Evolutionary conservation across 2,797 vertebrate genomes (phyloP), one percentile per base, ranked within the genome.

Genomic region (Phataginus tetradactyla): DNA sequence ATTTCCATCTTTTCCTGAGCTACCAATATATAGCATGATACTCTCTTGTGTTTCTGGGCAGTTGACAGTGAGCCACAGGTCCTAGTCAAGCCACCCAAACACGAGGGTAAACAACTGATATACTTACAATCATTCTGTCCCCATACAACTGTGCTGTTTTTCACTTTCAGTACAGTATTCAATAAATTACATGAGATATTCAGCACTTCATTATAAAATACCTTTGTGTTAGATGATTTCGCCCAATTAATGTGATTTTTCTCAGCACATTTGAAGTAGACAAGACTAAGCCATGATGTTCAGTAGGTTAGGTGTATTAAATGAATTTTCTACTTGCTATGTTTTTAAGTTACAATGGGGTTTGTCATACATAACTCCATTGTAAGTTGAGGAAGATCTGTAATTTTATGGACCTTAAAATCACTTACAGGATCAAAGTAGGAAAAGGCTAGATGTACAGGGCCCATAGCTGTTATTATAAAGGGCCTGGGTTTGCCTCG

Each of bases 391-490:
- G 49, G 74, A 77, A 77, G 11, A 20, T 53, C 74, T 77, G 11
- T 88, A 64, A 45, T 90, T 92, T 95, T 79, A 81, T 78, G 45
- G 45, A 94, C 9, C 83, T 29, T 86, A n/a, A 13, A 79, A 29
- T 85, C 29, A 61, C 23, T 79, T 86, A 29, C 8, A 18, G 15
- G 11, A 77, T 95, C 37, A 59, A 79, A 94, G 17, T 55, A 83
- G 53, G 53, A 95, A 86, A 95, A 90, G 21, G 49, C 51, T 7
- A 93, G 63, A 95, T 69, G 37, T 20, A 86, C 29, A 27, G 42
- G 83, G 29, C 7, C 7, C 25, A 39, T 84, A 74, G 21, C 51
- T 92, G 4, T 84, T 86, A 59, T 51, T 91, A 7, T 74, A 59
- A 42, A 29, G 14, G 78, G 1, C 1, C 45, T 90, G 57, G 32